Evolutionary conservation across 2,888 invertebrate genomes (phyloP).

Genomic region (Glaucopsyche alexis): DNA sequence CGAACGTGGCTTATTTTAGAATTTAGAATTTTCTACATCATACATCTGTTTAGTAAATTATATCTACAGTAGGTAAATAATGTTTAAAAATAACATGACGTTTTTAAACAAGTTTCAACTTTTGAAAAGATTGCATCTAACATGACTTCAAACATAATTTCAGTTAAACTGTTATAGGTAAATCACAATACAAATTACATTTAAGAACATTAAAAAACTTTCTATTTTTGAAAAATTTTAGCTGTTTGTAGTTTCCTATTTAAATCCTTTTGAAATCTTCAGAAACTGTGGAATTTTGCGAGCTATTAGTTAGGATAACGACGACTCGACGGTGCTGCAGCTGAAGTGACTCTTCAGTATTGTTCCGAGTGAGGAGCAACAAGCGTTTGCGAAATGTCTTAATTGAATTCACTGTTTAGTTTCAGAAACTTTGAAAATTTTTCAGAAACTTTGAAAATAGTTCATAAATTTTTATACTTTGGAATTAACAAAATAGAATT

Average conservation of each 20-base stretch:
- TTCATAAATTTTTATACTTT: no score
- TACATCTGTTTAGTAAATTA: not conserved
- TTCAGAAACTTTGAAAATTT: not conserved
- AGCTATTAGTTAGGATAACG: constrained; percentile 28
- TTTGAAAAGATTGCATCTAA: no score
- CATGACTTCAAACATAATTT: no score
- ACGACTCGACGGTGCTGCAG: not conserved
- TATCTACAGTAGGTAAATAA: not conserved
- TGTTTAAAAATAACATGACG: not conserved
- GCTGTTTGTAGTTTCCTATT: not conserved
- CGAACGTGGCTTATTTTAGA: not conserved
- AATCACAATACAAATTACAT: no score
- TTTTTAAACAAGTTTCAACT: no score
- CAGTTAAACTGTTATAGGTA: no score
- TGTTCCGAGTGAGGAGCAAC: not conserved
- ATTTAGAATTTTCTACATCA: no score
- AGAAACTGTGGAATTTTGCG: constrained; percentile 16
- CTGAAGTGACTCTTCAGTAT: constrained; percentile 27
- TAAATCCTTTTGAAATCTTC: constrained; percentile 1
- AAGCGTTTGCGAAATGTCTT: constrained; percentile 5
- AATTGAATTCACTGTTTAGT: constrained; percentile 4
- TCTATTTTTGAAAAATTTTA: no score
- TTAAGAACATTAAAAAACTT: no score
- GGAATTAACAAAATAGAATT: no score
- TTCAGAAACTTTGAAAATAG: not conserved